Base-by-base conservation (phyloP, 2,797 vertebrate species). In the Esox lucius region DNA sequence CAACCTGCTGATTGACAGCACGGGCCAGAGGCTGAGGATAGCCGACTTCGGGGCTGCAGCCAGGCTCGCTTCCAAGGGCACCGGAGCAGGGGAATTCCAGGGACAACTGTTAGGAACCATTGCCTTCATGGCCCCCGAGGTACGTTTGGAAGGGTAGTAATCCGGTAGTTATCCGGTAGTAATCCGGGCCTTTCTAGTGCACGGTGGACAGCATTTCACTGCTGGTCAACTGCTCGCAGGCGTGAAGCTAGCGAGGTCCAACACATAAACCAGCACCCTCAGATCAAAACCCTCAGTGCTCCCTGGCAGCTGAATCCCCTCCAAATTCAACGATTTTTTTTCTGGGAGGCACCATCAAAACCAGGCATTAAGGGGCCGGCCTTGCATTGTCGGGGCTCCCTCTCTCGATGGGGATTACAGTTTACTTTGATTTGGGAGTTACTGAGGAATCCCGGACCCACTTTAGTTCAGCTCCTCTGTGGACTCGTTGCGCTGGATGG, bases 61-160 rank as follows among this genome's bases (percentile, higher is more conserved):
- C 70, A 94, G 96, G 79, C 85, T 96, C 92, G 96, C 96, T 35
- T 97, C 95, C 49, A 97, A 97, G 90, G 96, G 95, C 87, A 97
- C 96, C 0, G 96, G 96, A 26, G 96, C 95, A 6, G 96, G 95
- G 48, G 96, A 97, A 84, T 97, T 97, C 89, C 96, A 97, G 90
- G 96, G 96, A 79, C 96, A 96, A 62, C 90, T 97, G 73, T 79
- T 97, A 86, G 96, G 96, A 78, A 97, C 95, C 70, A 97, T 96
- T 85, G 95, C 96, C 5, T 97, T 97, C 88, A 97, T 97, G 96
- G 96, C 95, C 71, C 96, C 96, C 0, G 96, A 97, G 94, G 96
- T 96, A 88, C 89, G 26, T 4, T 49, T 15, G 22, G 13, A 24
- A 22, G 31, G 35, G 19, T 31, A 24, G 9, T 17, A 39, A 35